Evolutionary conservation across 1,140 invertebrate genomes (phyloP).

Genomic region (Eufriesea mexicana): DNA sequence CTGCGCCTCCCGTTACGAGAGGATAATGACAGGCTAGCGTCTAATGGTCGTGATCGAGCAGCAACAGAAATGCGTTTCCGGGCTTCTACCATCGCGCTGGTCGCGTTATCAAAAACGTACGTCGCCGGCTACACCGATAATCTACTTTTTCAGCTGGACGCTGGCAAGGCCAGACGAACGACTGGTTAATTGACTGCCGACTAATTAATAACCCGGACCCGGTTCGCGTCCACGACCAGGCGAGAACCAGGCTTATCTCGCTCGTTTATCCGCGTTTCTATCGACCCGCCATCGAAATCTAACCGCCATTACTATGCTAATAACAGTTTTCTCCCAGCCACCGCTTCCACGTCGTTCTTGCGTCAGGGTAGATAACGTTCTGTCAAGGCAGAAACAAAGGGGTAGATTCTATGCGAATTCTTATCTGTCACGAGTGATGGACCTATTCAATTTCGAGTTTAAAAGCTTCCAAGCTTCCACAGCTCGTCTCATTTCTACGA

Average conservation of each 20-base stretch:
- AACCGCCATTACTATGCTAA: constrained; percentile 56
- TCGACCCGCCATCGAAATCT: constrained; percentile 51
- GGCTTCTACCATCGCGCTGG: not conserved
- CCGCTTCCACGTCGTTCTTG: not conserved
- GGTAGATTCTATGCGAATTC: not conserved
- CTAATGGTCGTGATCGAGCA: not conserved
- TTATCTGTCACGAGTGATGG: not conserved
- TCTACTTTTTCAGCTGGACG: constrained; percentile 64
- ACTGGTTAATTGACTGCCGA: constrained; percentile 59
- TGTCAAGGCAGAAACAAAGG: not conserved
- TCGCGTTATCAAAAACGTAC: constrained; percentile 67
- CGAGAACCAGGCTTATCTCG: constrained; percentile 23
- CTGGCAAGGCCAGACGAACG: constrained; percentile 12
- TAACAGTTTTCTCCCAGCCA: constrained; percentile 7
- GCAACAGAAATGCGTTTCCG: not conserved
- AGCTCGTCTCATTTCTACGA: too few species aligned
- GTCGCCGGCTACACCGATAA: constrained; percentile 67
- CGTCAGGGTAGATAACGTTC: not conserved
- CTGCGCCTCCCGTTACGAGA: not conserved
- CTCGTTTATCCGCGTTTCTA: constrained; percentile 49
- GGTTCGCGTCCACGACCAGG: constrained; percentile 9
- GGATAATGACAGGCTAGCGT: not conserved
- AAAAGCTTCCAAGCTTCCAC: too few species aligned
- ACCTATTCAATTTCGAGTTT: not conserved
- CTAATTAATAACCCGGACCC: constrained; percentile 58